Evolutionary conservation across 2,888 invertebrate species (phyloP), one percentile per base, ranked within the genome.

Genomic region (Caenorhabditis zanzibari): DNA sequence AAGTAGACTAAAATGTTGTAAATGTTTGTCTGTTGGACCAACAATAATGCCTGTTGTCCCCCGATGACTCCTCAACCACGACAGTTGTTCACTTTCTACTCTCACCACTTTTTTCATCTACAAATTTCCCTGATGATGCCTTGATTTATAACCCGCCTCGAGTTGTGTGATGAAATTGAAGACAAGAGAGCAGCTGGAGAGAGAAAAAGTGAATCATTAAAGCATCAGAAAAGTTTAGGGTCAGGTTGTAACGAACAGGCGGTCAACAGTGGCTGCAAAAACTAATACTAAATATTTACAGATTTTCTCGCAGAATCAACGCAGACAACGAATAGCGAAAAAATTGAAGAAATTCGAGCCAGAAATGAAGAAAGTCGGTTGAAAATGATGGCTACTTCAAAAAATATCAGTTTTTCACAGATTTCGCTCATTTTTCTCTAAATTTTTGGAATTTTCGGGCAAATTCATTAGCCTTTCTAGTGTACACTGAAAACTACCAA

Each of bases 141-240:
- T 47, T 74, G 64, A 74, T 74, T 74, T 74, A 74, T 64, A 74
- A 74, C 74, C 41, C 54, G 32, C 54, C 49, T 28, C 10, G 9
- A 16, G 10, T n/a, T 44, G 26, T 12, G 58, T 71, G 44, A 58
- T 56, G 44, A 28, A 44, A 44, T 28, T 9, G 41, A 28, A 22
- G 49, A 49, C 0, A 10, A 44, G 49, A 47, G 44, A 19, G 72
- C 59, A 73, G 35, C 73, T 63, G 73, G 38, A n/a, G 26, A 19
- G 22, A 6, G 32, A 10, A 26, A 63, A 16, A 26, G 38, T 49
- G 49, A 64, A 49, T 49, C 47, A 44, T 56, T 32, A 22, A 54
- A 24, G 5, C 14, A 12, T 58, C 19, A 61, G 61, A 44, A 41
- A 41, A 44, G 22, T 63, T 63, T 26, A 24, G 59, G 38, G 63